Base-by-base conservation (phyloP, 2,797 vertebrate species). In the Vultur gryphus region DNA sequence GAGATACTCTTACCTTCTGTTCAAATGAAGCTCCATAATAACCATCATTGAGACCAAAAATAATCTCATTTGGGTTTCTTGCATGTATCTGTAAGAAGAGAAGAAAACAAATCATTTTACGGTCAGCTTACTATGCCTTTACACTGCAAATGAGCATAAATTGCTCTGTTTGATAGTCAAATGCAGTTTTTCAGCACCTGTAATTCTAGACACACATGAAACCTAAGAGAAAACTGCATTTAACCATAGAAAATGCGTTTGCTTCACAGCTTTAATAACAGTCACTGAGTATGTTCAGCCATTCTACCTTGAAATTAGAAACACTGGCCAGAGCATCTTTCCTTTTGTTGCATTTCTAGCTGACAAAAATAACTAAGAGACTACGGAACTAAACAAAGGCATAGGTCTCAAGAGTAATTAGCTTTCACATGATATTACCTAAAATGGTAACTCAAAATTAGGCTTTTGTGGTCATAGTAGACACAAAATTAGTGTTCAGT, bases 21-120 rank as follows among this genome's bases (percentile, higher is more conserved):
- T 99, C 99, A 97, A 99, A 99, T 52, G 99, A 99, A 98, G 99
- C 99, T 98, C 99, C 99, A 41, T 99, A 99, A 98, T 99, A 99
- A 96, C 99, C 99, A 97, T 99, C 99, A 77, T 99, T 99, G 95
- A 99, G 97, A 83, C 99, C 99, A 98, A 99, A 99, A 97, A 99
- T 99, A 91, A 99, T 99, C 98, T 99, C 99, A 97, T 99, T 99
- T 75, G 99, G 99, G 98, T 99, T 99, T 96, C 99, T 98, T 84
- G 99, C 99, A 51, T 99, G 99, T 96, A 99, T 99, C 99, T 99
- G 77, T 58, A 76, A 67, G 46, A 44, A 62, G 54, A 78, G 11
- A 95, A 72, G 58, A 81, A 85, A 78, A 89, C 1, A 54, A 61
- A 65, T 15, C 12, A 41, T 13, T 85, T 66, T 64, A 72, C 1